Base-by-base conservation (phyloP, 2,888 invertebrate genomes). In the Uropetala carovei region DNA sequence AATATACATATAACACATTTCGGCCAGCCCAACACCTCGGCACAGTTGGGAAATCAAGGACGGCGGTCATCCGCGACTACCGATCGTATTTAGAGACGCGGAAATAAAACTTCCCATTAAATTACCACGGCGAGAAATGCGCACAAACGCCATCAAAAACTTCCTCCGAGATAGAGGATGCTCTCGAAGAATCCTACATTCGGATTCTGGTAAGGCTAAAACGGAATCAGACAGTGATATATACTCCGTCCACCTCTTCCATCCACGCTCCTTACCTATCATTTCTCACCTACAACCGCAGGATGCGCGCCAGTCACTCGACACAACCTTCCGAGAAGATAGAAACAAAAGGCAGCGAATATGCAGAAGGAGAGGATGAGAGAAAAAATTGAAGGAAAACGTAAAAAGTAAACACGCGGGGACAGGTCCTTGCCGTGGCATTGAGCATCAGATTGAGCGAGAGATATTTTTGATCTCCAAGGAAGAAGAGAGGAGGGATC, bases 371-470 rank as follows among this genome's bases (percentile, higher is more conserved):
- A n/a, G n/a, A 56, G n/a, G n/a, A n/a, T n/a, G n/a, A 22, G 59
- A 86, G 27, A 86, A 86, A 85, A 85, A 57, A 0, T 27, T 9
- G 16, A 16, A 18, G 43, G 22, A 60, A 60, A 89, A 16, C 43
- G 43, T 14, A n/a, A 83, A 57, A n/a, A 57, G 83, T 64, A 89
- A 64, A 89, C 30, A 89, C 18, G 22, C 58, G 85, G 56, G 57
- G 85, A 22, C 56, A 56, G 83, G 43, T 43, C 64, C 30, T 89
- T 64, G 18, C 56, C 89, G 43, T 13, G 64, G 89, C 89, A 89
- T 43, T 89, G 89, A 89, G 43, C 89, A 89, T 64, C 89, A 89
- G 89, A 64, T 89, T 89, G 89, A 89, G 89, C 64, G 89, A 56
- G 89, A 89, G 43, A 89, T 64, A 89, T 89, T 89, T 64, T 18